Evolutionary conservation across 2,113 vertebrate genomes (phyloP).

Genomic region (Dasyornis broadbenti): DNA sequence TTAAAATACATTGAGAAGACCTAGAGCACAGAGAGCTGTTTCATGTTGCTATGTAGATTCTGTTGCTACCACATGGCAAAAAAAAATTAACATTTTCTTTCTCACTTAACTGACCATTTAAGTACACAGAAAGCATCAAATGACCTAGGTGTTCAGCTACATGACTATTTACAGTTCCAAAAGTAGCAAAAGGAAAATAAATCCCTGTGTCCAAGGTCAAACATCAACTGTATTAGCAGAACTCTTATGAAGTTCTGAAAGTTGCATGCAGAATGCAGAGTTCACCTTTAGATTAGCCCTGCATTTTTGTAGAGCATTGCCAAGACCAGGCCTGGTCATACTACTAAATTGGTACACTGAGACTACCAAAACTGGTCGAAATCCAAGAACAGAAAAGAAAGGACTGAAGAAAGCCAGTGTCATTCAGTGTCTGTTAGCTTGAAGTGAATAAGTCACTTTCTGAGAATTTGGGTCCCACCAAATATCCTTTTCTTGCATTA

Average conservation of each 20-base stretch:
- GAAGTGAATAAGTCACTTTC: background rate
- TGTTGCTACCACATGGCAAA: background rate
- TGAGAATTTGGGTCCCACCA: background rate
- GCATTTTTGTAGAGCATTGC: background rate
- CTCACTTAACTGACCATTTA: background rate
- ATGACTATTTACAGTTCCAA: background rate
- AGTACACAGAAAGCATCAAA: background rate
- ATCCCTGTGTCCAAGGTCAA: background rate
- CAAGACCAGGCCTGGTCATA: background rate
- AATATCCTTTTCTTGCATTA: background rate
- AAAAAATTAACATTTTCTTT: background rate
- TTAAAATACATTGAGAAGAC: background rate
- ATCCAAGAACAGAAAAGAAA: background rate
- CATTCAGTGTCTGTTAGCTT: background rate
- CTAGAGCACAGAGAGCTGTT: background rate
- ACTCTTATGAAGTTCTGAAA: background rate
- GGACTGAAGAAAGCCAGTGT: background rate
- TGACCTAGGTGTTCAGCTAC: background rate
- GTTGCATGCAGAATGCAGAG: background rate
- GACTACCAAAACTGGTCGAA: background rate
- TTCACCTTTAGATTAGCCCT: background rate
- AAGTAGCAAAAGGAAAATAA: background rate
- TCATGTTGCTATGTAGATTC: constrained; percentile 24
- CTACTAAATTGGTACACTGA: background rate
- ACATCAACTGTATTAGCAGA: background rate